phyloP scores from a whole-genome alignment of 2,888 invertebrate species.

The Limnephilus marmoratus region DNA sequence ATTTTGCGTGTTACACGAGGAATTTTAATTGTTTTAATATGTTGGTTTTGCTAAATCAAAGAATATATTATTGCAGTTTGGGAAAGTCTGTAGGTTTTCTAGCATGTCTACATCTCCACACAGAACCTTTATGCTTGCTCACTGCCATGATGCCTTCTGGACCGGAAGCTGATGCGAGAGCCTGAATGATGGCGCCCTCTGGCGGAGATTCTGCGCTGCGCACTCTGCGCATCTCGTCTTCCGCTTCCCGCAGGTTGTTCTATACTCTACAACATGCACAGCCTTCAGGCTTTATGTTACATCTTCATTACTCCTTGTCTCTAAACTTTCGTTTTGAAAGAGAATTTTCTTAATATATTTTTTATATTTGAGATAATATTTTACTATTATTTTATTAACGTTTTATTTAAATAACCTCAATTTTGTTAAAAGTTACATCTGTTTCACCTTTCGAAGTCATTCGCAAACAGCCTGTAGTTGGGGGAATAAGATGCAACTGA shows the following conservation, averaged over 20 bases:
- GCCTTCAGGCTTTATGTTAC: neutral
- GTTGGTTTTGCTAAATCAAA: too few species aligned
- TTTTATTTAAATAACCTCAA: too few species aligned
- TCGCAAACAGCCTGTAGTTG: too few species aligned
- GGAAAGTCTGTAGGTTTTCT: neutral
- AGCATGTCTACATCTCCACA: neutral
- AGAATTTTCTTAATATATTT: neutral
- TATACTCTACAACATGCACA: neutral
- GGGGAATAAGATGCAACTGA: too few species aligned
- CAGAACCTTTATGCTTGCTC: constrained; percentile 40
- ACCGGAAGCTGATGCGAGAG: constrained; percentile 32
- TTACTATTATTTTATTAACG: too few species aligned
- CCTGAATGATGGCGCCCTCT: constrained; percentile 14
- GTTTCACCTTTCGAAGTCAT: too few species aligned
- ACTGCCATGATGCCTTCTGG: constrained; percentile 23
- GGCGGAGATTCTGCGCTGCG: neutral
- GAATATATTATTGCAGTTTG: neutral
- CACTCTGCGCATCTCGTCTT: constrained; percentile 9
- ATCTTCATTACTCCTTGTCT: neutral
- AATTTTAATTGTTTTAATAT: too few species aligned
- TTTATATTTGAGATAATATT: neutral
- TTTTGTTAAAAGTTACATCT: too few species aligned
- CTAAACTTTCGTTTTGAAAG: neutral
- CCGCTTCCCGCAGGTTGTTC: neutral
- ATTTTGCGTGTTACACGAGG: too few species aligned